Evolutionary conservation across 2,797 vertebrate genomes (phyloP), one percentile per base, ranked within the genome.

Genomic region (Pterois miles): DNA sequence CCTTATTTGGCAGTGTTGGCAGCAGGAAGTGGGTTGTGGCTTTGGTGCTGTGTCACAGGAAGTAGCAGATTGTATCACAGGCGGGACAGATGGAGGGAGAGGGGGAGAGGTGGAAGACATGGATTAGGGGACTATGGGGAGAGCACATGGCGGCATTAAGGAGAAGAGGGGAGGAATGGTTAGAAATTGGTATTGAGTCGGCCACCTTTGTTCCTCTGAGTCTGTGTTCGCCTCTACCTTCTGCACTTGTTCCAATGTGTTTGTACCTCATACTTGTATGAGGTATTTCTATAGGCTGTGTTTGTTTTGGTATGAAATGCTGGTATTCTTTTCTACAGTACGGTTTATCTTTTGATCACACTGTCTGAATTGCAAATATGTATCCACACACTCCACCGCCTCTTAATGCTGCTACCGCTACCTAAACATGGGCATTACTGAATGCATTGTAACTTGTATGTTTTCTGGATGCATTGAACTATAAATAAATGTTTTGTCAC

Each of bases 1-100:
- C 94, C 93, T 93, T 95, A 93, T 95, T 93, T 75, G 95, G 94
- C 86, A 88, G 87, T 81, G 77, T 69, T 84, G 85, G 86, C 82
- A 92, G 86, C 93, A 95, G 95, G 95, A 96, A 95, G 92, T 93
- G 82, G 93, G 92, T 65, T 90, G 90, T 84, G 85, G 84, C 83
- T 82, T 85, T 78, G 80, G 53, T 86, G 87, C 89, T 88, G 82
- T 93, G 93, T 95, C 94, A 95, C 89, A 89, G 95, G 95, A 96
- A 95, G 91, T 66, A 87, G 78, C 91, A 93, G 95, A 95, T 95
- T 94, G 89, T 94, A 93, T 95, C 93, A 83, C 38, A 56, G 86
- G 85, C 54, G 50, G 64, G 88, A 92, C 90, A 93, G 92, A 92
- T 92, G 91, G 89, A 83, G 83, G 80, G 85, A 86, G 76, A 54